Evolutionary conservation across 2,888 invertebrate genomes (phyloP).

Genomic region (Lycia hirtaria): DNA sequence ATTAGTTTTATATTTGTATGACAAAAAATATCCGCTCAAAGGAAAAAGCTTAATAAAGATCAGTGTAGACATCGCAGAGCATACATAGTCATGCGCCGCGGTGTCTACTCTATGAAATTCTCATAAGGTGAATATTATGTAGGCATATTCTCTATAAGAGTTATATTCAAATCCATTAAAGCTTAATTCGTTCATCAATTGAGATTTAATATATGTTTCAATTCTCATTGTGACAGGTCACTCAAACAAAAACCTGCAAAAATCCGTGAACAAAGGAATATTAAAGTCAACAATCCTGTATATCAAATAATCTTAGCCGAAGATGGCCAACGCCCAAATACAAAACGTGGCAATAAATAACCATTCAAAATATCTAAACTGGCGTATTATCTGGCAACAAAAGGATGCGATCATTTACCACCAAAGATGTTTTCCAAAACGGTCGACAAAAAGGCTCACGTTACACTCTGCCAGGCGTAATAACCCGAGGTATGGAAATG

Average conservation of each 20-base stretch:
- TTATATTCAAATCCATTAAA: too few species aligned
- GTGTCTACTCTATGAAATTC: too few species aligned
- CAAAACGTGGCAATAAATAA: slow-evolving; percentile 18
- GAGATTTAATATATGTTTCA: too few species aligned
- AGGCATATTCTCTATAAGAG: too few species aligned
- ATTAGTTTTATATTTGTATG: too few species aligned
- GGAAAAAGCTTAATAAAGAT: too few species aligned
- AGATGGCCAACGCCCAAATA: slow-evolving; percentile 11
- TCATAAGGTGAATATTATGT: too few species aligned
- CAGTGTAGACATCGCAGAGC: too few species aligned
- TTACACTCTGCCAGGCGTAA: slow-evolving; percentile 9
- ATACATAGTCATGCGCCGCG: too few species aligned
- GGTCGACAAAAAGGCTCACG: slow-evolving; percentile 9
- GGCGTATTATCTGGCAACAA: slow-evolving; percentile 25
- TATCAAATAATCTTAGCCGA: slow-evolving; percentile 17
- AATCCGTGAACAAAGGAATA: slow-evolving; percentile 10
- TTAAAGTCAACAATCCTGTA: slow-evolving; percentile 17
- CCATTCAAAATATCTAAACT: slow-evolving; percentile 22
- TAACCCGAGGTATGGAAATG: slow-evolving; percentile 10
- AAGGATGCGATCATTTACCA: slow-evolving; percentile 28
- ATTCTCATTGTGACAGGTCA: not conserved
- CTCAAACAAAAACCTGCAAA: not conserved
- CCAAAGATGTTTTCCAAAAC: slow-evolving; percentile 26
- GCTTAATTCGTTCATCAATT: too few species aligned
- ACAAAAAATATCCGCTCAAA: too few species aligned